Evolutionary conservation across 2,797 vertebrate species (phyloP), one percentile per base, ranked within the genome.

Genomic region (Sphaeramia orbicularis): DNA sequence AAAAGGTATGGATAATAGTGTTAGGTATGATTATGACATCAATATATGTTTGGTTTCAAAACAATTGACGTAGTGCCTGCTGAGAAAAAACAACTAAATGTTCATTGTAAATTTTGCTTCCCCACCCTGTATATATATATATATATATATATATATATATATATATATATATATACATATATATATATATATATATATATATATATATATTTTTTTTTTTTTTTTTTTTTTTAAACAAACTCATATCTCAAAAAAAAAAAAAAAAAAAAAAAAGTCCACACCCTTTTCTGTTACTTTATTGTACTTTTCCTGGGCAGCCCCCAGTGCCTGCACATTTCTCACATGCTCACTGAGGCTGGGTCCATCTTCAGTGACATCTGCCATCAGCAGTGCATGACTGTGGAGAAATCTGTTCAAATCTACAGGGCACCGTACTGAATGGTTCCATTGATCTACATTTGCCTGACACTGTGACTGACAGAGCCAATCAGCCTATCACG

Each of bases 401-500:
- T 87, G 88, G 80, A 84, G 89, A 73, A 84, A 81, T 87, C 74
- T 68, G 84, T 74, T 79, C 57, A 83, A 87, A 83, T 85, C 86
- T 82, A 76, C 60, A 53, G 78, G 78, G 75, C 75, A 51, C 78
- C 60, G 74, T 65, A 74, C 76, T 85, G 76, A 85, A 84, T 67
- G 79, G 58, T 72, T 84, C 87, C 80, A 90, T 91, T 89, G 91
- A 92, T 90, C 90, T 91, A 79, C 89, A 87, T 85, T 82, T 80
- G 78, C 85, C 85, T 86, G 89, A 90, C 89, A 87, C 85, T 74
- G 82, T 88, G 89, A 92, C 85, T 92, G 92, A 90, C 89, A 71
- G 89, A 87, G 87, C 84, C 90, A 87, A 89, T 93, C 89, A 90
- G 87, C 86, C 90, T 89, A 92, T 92, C 85, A 63, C 41, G 82